These are phyloP conservation scores for Pangasianodon hypophthalmus DNA, from an alignment of 2,113 vertebrate genomes.

Conservation along the genomic window DNA sequence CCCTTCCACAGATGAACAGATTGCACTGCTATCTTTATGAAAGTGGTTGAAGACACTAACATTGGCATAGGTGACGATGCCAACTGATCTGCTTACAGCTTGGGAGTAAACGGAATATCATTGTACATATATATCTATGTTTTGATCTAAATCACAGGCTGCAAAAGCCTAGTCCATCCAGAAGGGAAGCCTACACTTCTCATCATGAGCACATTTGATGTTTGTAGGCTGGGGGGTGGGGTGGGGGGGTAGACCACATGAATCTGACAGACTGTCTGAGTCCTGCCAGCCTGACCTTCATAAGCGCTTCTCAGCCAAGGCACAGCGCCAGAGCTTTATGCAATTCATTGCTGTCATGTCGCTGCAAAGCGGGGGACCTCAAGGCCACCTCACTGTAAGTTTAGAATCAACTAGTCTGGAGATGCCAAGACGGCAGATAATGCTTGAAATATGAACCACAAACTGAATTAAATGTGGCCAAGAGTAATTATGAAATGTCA, in stretches of 20 bases:
- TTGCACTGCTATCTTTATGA: conserved; percentile 63
- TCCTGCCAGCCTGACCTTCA: conserved; percentile 19
- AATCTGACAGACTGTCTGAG: background rate
- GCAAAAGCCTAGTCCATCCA: background rate
- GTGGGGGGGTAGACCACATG: background rate
- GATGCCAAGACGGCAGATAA: background rate
- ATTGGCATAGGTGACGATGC: conserved; percentile 48
- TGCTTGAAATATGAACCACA: background rate
- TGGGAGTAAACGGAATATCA: background rate
- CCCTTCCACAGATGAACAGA: conserved; percentile 65
- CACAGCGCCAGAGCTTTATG: conserved; percentile 10
- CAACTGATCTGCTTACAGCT: conserved; percentile 57
- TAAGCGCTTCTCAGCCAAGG: background rate
- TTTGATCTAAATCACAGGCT: background rate
- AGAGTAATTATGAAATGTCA: conserved; percentile 6
- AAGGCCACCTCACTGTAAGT: conserved; percentile 24
- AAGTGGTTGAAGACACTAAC: conserved; percentile 61
- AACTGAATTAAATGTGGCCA: background rate
- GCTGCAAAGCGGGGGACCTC: conserved; percentile 9
- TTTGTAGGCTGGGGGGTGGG: background rate
- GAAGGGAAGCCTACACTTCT: background rate
- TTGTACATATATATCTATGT: background rate
- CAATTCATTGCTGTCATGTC: conserved; percentile 34
- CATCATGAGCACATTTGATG: background rate
- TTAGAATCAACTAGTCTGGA: background rate